A percentile compares a stretch with the other conserved stretches of the same genome.
Evolutionary conservation across 2,888 invertebrate species (phyloP).

Genomic region (Alentia gelatinosa): DNA sequence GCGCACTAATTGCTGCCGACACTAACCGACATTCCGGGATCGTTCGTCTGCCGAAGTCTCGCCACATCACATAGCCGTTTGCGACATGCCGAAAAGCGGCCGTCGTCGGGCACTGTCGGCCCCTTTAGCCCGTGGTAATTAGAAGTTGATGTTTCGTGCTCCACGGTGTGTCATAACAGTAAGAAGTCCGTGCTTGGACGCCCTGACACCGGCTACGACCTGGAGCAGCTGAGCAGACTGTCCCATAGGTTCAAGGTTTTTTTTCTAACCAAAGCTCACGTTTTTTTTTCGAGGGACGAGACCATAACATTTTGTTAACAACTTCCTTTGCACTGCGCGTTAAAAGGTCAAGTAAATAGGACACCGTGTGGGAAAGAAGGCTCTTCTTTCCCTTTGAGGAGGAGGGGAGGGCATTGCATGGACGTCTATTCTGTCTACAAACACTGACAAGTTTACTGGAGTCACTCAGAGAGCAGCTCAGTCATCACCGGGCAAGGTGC

Average conservation of each 20-base stretch:
- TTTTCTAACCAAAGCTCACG: background rate
- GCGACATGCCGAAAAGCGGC: slow-evolving; percentile 15
- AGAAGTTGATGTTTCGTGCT: slow-evolving; percentile 27
- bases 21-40: background rate
- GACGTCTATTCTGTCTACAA: too few species aligned
- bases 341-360: slow-evolving; percentile 39
- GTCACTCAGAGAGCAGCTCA: too few species aligned
- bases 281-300: background rate
- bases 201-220: background rate
- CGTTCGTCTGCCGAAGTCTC: background rate
- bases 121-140: background rate
- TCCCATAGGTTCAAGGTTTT: background rate
- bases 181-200: background rate
- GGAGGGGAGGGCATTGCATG: too few species aligned
- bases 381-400: too few species aligned
- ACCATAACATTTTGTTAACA: slow-evolving; percentile 52
- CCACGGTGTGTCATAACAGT: background rate
- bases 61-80: slow-evolving; percentile 13
- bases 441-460: too few species aligned
- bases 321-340: background rate
- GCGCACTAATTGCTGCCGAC: slow-evolving; percentile 37
- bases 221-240: slow-evolving; percentile 2
- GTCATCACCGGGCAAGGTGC: too few species aligned
- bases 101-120: background rate
- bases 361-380: background rate